Percentiles rank a stretch among this genome's conserved stretches.
Evolutionary conservation across 2,113 vertebrate species (phyloP).

Genomic region (Crotalus horridus): DNA sequence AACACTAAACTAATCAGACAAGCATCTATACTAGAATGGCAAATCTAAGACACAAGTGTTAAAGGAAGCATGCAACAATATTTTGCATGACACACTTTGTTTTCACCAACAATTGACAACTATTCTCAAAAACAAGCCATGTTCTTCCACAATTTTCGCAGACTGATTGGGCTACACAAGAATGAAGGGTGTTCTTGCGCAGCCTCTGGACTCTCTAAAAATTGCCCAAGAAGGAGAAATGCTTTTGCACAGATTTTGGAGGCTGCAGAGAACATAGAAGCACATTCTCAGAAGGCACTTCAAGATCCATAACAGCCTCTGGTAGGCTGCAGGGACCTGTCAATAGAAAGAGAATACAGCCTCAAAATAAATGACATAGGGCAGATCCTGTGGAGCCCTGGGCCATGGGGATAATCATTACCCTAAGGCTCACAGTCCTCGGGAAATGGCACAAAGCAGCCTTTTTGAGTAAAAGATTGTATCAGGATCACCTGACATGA

Average conservation of each 20-base stretch:
- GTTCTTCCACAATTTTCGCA: neutral
- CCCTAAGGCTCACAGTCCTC: neutral
- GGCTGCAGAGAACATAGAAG: neutral
- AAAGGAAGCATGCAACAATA: neutral
- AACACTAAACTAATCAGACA: neutral
- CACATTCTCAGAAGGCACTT: neutral
- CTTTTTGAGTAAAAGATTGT: neutral
- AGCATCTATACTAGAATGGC: neutral
- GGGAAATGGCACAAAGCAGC: neutral
- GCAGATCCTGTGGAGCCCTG: neutral
- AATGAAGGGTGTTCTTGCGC: neutral
- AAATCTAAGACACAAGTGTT: neutral
- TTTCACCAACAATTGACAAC: neutral
- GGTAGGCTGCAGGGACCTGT: neutral
- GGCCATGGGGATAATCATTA: neutral
- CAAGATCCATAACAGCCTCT: neutral
- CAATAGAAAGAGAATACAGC: neutral
- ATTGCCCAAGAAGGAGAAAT: neutral
- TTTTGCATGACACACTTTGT: neutral
- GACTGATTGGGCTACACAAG: neutral
- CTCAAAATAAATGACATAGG: neutral
- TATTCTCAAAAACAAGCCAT: neutral
- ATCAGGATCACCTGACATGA: neutral
- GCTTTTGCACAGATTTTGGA: neutral
- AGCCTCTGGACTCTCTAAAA: neutral